phyloP scores from a whole-genome alignment of 1,140 invertebrate genomes.

The Lanistes nyassanus region DNA sequence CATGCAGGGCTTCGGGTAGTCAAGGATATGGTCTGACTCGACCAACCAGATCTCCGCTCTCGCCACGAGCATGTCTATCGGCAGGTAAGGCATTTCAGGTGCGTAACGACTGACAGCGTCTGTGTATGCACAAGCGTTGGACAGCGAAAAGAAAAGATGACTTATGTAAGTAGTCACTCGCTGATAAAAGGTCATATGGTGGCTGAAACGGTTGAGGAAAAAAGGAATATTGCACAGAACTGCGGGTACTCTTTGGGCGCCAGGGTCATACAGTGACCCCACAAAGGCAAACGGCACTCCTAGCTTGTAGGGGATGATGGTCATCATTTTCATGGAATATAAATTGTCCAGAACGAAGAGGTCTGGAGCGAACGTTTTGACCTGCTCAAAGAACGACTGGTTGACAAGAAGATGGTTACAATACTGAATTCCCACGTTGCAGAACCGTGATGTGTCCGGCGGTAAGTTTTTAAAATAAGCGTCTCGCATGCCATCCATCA shows the following conservation, averaged over 20 bases:
- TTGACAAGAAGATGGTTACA: constrained; percentile 7
- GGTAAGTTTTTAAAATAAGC: not conserved
- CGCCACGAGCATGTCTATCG: constrained; percentile 12
- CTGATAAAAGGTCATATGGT: not conserved
- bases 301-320: constrained; percentile 32
- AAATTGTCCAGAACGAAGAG: constrained; percentile 22
- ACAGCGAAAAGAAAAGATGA: not conserved
- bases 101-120: constrained; percentile 15
- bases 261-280: not conserved
- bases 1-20: constrained; percentile 36
- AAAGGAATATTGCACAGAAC: constrained; percentile 8
- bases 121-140: not conserved
- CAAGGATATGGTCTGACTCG: constrained; percentile 38
- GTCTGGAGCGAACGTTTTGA: constrained; percentile 17
- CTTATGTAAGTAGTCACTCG: not conserved
- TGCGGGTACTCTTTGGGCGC: constrained; percentile 1
- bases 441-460: not conserved
- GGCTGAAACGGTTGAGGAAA: not conserved
- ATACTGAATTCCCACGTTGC: not conserved
- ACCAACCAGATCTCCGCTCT: constrained; percentile 33
- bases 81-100: constrained; percentile 24
- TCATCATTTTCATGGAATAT: constrained; percentile 3
- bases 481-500: not conserved
- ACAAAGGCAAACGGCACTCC: constrained; percentile 27
- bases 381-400: not conserved